Percentiles rank a stretch among this genome's conserved stretches.
Conservation (phyloP, 2,113 vertebrate genomes). For the Copsychus sechellarum region DNA sequence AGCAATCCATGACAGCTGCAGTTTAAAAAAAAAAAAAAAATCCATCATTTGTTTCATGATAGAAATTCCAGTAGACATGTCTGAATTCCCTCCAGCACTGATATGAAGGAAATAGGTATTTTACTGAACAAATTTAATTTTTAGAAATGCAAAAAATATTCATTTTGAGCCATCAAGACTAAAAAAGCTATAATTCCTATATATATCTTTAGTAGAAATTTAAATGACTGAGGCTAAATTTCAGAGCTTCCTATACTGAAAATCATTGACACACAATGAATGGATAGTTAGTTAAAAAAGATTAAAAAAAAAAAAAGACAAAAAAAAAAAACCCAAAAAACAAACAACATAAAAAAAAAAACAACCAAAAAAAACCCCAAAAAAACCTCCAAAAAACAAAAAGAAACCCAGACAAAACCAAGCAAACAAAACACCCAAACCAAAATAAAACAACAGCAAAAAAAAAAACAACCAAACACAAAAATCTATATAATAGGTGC, state of each 20-base stretch:
- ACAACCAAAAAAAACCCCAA: neutral
- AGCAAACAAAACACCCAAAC: neutral
- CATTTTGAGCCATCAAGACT: neutral
- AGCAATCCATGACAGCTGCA: neutral
- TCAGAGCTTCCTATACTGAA: neutral
- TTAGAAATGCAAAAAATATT: neutral
- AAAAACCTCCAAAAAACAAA: neutral
- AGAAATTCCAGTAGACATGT: neutral
- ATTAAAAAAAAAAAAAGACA: neutral
- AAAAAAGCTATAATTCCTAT: neutral
- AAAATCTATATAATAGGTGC: accelerated
- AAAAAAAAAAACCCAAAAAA: neutral
- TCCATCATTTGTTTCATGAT: neutral
- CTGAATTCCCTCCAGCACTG: neutral
- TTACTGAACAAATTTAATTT: neutral
- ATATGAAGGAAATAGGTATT: neutral
- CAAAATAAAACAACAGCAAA: neutral
- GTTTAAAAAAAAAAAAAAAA: neutral
- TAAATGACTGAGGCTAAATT: neutral
- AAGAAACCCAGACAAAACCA: neutral
- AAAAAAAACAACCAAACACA: neutral
- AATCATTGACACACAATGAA: neutral
- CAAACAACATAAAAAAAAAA: neutral
- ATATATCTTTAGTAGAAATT: neutral
- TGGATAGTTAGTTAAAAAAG: neutral